These are phyloP conservation scores for Idaea biselata DNA, from an alignment of 2,888 invertebrate species.

Conservation along the genomic window DNA sequence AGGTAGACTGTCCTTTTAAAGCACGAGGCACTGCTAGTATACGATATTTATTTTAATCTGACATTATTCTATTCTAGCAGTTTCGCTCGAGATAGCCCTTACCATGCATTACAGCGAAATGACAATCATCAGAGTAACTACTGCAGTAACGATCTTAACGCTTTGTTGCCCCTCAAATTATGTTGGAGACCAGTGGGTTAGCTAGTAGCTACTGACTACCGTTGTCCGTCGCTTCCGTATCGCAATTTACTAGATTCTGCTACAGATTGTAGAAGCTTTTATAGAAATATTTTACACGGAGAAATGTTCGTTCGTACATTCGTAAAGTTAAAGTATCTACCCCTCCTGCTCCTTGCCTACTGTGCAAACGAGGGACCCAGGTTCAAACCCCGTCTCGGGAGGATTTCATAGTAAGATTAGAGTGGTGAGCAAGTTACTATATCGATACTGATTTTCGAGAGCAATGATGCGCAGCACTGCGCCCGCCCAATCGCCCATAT, in stretches of 20 bases:
- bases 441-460: no score
- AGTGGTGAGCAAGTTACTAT: no score
- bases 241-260: slow-evolving; percentile 31
- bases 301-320: no score
- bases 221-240: slow-evolving; percentile 70
- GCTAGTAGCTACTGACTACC: slow-evolving; percentile 21
- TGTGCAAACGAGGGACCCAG: no score
- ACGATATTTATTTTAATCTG: neutral
- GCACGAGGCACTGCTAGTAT: no score
- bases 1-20: no score
- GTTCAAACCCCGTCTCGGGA: no score
- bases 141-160: slow-evolving; percentile 70
- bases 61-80: slow-evolving; percentile 32
- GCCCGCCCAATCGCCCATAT: no score
- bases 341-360: no score
- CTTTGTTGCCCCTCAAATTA: slow-evolving; percentile 75
- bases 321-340: no score
- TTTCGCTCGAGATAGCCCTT: slow-evolving; percentile 4
- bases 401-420: no score
- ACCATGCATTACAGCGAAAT: neutral
- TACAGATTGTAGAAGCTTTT: slow-evolving; percentile 15
- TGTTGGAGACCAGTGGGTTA: slow-evolving; percentile 36
- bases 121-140: slow-evolving; percentile 1
- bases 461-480: no score
- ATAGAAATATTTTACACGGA: neutral